A percentile compares a stretch with the other conserved stretches of the same genome.
phyloP scores from a whole-genome alignment of 2,113 vertebrate species.

The Cyanoderma ruficeps region DNA sequence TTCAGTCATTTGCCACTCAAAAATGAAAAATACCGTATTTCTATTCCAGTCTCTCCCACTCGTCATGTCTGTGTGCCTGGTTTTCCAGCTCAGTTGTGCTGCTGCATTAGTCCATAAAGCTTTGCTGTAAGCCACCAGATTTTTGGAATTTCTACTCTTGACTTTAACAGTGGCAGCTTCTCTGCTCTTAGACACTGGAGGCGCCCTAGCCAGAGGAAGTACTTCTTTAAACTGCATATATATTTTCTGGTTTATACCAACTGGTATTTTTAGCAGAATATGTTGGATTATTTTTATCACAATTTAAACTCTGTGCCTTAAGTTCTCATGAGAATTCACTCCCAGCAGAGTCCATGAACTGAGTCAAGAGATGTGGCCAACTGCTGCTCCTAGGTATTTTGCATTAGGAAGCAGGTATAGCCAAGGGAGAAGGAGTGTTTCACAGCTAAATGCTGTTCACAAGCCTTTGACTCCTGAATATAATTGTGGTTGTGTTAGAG shows the following conservation, averaged over 20 bases:
- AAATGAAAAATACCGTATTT: not conserved
- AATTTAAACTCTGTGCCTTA: not conserved
- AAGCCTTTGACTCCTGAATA: not conserved
- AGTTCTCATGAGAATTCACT: not conserved
- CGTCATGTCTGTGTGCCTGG: not conserved
- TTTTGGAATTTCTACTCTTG: not conserved
- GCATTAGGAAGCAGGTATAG: not conserved
- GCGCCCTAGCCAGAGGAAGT: not conserved
- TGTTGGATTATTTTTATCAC: not conserved
- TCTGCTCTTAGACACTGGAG: not conserved
- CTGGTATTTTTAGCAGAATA: not conserved
- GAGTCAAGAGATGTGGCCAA: not conserved
- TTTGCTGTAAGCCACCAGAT: not conserved
- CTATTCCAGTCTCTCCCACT: not conserved
- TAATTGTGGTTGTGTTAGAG: not conserved
- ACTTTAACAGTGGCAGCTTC: not conserved
- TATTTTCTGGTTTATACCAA: not conserved
- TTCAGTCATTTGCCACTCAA: not conserved
- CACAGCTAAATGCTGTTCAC: not conserved
- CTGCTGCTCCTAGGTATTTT: not conserved
- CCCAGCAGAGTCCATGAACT: not conserved
- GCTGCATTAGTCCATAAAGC: not conserved
- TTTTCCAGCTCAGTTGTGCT: not conserved
- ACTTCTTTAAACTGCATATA: not conserved
- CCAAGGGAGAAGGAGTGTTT: not conserved